These are phyloP conservation scores for Lontra canadensis DNA, from an alignment of 2,113 vertebrate genomes.

Conservation along the genomic window DNA sequence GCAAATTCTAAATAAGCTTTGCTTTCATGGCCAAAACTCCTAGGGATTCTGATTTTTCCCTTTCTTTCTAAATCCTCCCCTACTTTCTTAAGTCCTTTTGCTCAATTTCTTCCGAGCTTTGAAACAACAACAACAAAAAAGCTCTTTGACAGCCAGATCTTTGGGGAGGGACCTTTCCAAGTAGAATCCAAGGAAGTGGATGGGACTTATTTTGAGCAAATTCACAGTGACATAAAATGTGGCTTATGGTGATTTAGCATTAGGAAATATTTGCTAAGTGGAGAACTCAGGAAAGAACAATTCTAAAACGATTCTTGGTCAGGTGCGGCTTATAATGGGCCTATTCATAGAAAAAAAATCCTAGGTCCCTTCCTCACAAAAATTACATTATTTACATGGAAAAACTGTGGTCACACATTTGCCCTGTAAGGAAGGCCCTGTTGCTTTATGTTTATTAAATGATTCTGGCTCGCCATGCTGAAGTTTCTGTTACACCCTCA, in stretches of 20 bases:
- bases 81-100: not conserved
- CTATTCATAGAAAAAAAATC: conserved; percentile 77
- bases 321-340: conserved; percentile 81
- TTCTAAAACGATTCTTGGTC: conserved; percentile 79
- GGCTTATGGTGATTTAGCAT: conserved; percentile 78
- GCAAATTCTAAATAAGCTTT: conserved; percentile 76
- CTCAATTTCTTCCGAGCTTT: not conserved
- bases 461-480: not conserved
- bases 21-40: conserved; percentile 52
- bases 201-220: conserved; percentile 65
- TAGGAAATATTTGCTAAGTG: conserved; percentile 79
- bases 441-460: conserved; percentile 79
- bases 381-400: conserved; percentile 83
- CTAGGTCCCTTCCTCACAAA: conserved; percentile 74
- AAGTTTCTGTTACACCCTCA: conserved; percentile 73
- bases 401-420: conserved; percentile 78
- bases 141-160: conserved; percentile 55
- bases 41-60: conserved; percentile 56
- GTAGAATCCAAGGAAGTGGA: conserved; percentile 52
- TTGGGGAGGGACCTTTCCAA: conserved; percentile 45
- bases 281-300: conserved; percentile 73
- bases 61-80: conserved; percentile 22
- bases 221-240: conserved; percentile 68
- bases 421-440: conserved; percentile 70
- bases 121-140: not conserved